Base-by-base conservation (phyloP, 2,797 vertebrate species). In the Anniella stebbinsi region DNA sequence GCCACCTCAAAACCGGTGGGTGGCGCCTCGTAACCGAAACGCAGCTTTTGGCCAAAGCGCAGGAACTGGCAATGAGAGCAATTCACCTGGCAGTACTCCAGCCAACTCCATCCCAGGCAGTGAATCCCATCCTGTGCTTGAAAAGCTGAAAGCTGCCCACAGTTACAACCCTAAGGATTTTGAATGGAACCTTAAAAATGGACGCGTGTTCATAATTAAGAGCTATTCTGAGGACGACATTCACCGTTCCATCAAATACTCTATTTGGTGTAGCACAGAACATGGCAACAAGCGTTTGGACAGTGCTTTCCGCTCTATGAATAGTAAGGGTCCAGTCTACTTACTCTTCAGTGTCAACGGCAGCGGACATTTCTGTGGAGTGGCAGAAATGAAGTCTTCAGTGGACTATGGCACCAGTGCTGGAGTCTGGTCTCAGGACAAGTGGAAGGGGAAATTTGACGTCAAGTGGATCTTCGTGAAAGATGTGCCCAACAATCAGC, bases 231-330 rank as follows among this genome's bases (percentile, higher is more conserved):
- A 99, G 98, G 99, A 99, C 67, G 99, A 99, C 96, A 98, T 99
- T 96, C 99, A 99, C 96, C 99, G 99, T 95, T 99, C 99, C 97
- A 99, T 99, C 97, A 99, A 99, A 96, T 99, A 99, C 97, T 99
- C 99, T 90, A 99, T 99, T 97, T 99, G 99, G 99, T 99, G 99
- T 97, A 99, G 99, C 98, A 99, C 99, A 0, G 99, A 99, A 95
- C 99, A 99, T 0, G 99, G 99, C 95, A 99, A 99, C 98, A 99
- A 98, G 96, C 98, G 99, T 82, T 97, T 99, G 97, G 99, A 99
- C 95, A 97, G 98, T 17, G 99, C 99, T 89, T 99, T 98, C 95
- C 98, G 99, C 72, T 97, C 98, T 92, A 97, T 98, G 97, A 97
- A 97, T 87, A 98, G 96, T 93, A 98, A 98, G 93, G 98, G 98